Evolutionary conservation across 2,113 vertebrate species (phyloP), one percentile per base, ranked within the genome.

Genomic region (Pogonocichla stellata): DNA sequence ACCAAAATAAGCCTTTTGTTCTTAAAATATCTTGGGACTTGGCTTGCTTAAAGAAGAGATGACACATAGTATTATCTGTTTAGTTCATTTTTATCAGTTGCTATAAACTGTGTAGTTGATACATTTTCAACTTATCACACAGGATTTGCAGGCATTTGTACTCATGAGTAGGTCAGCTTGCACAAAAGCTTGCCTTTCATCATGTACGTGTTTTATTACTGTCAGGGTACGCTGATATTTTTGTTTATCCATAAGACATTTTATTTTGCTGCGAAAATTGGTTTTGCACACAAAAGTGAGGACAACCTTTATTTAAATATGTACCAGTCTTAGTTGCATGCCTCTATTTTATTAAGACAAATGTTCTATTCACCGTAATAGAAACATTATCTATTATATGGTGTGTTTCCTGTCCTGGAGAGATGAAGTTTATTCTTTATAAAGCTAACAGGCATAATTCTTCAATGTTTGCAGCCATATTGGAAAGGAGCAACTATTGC

Each of bases 181-280:
- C 0, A 5, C 47, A 57, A 31, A 86, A 29, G 7, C 31, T 42
- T 10, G 14, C 19, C 23, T 43, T 65, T 69, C 20, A 45, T 70
- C 34, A 19, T 11, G 14, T 19, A 15, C 8, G 5, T 12, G 12
- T 80, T 71, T 75, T 79, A 28, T 66, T 86, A 36, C n/a, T 43
- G 47, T 57, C n/a, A 62, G 42, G n/a, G 13, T 60, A 47, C 0
- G 0, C 9, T 24, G 51, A 71, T 66, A 36, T 60, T 36, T 15
- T 40, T 75, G 14, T 70, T 92, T 79, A 51, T 61, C 33, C 47
- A 36, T 34, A 53, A 10, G 26, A 25, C 61, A 47, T 70, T 83
- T 75, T 66, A 66, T 67, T 64, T 91, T 47, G 20, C 53, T 80
- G 14, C 58, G 53, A 56, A 70, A 71, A 38, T 29, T 67, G 22